Evolutionary conservation across 2,113 vertebrate genomes (phyloP).

Genomic region (Spermophilus dauricus): DNA sequence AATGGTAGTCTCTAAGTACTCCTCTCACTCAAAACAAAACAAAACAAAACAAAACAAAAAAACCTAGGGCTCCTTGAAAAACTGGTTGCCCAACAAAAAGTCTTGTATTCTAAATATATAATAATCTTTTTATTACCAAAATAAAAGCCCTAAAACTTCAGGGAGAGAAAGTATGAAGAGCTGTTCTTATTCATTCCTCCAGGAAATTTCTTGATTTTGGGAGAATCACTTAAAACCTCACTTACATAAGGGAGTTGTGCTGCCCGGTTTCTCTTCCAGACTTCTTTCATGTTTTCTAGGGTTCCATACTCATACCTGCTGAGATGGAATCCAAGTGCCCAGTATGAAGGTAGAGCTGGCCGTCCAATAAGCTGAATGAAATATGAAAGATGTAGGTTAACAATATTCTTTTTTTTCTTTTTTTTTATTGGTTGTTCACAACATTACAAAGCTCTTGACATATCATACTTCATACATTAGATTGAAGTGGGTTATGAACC

Average conservation of each 20-base stretch:
- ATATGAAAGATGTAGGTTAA: constrained; percentile 61
- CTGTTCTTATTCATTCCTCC: background rate
- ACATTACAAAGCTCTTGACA: too few relatives aligned
- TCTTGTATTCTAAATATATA: background rate
- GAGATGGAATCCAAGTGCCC: constrained; percentile 94
- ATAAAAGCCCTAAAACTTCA: background rate
- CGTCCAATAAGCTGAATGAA: constrained; percentile 89
- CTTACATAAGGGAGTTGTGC: constrained; percentile 92
- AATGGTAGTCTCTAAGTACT: background rate
- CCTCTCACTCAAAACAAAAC: background rate
- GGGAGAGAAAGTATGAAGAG: background rate
- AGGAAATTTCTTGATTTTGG: background rate
- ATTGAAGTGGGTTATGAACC: too few relatives aligned
- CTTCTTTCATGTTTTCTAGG: constrained; percentile 88
- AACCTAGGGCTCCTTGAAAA: background rate
- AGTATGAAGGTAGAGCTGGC: constrained; percentile 92
- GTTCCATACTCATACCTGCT: constrained; percentile 92
- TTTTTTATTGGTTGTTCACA: too few relatives aligned
- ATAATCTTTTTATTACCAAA: background rate
- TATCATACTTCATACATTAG: too few relatives aligned
- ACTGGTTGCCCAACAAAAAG: background rate
- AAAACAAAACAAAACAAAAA: background rate
- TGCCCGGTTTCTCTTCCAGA: constrained; percentile 90
- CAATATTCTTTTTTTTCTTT: background rate
- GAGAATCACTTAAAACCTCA: background rate